These are phyloP conservation scores for Ciconia stormi DNA, from an alignment of 2,113 vertebrate species.

Conservation along the genomic window DNA sequence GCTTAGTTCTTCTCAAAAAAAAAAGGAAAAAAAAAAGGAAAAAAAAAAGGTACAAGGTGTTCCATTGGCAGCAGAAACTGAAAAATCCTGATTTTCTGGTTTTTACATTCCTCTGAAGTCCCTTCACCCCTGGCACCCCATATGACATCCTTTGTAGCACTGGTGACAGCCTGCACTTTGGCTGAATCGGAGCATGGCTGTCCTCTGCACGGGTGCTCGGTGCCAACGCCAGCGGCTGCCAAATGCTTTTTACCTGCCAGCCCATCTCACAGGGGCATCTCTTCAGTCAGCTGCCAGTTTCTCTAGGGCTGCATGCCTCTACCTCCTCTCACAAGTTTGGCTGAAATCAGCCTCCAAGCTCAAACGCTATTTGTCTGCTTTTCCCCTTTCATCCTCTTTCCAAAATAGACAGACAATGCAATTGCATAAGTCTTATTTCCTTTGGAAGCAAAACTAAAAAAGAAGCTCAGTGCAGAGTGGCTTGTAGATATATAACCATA, in stretches of 20 bases:
- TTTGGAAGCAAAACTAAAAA: not conserved
- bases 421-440: not conserved
- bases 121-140: not conserved
- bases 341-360: not conserved
- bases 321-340: fast-evolving
- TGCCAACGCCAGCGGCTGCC: not conserved
- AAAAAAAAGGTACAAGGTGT: not conserved
- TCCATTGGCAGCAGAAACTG: not conserved
- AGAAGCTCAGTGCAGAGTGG: not conserved
- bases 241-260: not conserved
- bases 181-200: not conserved
- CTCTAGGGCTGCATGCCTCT: not conserved
- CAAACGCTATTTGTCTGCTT: not conserved
- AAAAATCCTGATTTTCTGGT: not conserved
- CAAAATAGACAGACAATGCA: not conserved
- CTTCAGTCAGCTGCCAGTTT: not conserved
- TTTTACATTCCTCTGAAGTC: not conserved
- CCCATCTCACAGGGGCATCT: not conserved
- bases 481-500: not conserved
- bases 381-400: not conserved
- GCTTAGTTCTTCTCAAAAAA: not conserved
- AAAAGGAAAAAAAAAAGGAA: not conserved
- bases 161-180: fast-evolving
- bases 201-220: fast-evolving
- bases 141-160: no score